Evolutionary conservation across 2,113 vertebrate genomes (phyloP).

Genomic region (Glareola pratincola): DNA sequence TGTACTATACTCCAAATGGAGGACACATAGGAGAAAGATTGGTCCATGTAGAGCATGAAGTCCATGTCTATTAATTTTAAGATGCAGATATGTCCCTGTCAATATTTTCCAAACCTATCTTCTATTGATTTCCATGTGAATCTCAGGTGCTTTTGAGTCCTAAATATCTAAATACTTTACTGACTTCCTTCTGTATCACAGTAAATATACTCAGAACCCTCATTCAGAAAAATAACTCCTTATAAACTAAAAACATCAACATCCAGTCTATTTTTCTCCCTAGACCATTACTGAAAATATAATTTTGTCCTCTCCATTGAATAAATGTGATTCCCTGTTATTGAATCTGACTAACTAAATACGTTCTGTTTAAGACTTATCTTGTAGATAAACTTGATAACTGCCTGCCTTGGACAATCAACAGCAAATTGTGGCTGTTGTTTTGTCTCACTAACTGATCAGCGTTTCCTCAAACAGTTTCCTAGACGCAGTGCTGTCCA

Average conservation of each 20-base stretch:
- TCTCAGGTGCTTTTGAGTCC: not conserved
- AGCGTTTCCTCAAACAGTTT: conserved; percentile 13
- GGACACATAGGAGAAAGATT: not conserved
- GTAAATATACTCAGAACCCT: not conserved
- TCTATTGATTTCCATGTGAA: not conserved
- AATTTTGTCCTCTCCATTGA: not conserved
- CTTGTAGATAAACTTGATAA: conserved; percentile 66
- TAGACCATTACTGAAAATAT: not conserved
- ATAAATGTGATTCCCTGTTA: not conserved
- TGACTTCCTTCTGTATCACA: not conserved
- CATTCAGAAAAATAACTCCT: not conserved
- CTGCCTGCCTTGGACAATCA: conserved; percentile 38
- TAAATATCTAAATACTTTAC: not conserved
- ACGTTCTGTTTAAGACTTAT: conserved; percentile 60
- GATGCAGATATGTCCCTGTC: not conserved
- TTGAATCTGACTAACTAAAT: conserved; percentile 49
- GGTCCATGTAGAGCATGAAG: not conserved
- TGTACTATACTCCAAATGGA: not conserved
- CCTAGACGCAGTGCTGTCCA: not conserved
- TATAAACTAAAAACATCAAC: not conserved
- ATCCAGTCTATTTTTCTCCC: not conserved
- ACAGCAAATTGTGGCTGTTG: conserved; percentile 37
- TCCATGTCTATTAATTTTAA: not conserved
- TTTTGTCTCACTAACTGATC: conserved; percentile 62
- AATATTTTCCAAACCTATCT: not conserved